phyloP scores from a whole-genome alignment of 1,140 invertebrate species.

The Plectus sambesii region DNA sequence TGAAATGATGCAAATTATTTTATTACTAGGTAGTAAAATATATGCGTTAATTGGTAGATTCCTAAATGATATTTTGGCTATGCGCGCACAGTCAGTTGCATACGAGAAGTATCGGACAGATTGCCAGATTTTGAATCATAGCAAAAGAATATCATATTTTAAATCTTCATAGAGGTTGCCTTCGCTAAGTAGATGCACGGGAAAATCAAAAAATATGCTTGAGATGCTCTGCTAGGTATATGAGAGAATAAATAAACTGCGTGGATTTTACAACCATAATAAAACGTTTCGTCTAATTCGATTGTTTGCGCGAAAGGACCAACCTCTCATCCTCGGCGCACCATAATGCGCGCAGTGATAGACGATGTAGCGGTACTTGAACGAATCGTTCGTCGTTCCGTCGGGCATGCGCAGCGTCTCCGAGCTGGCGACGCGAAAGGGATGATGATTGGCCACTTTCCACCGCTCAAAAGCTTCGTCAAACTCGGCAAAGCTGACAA shows the following conservation, averaged over 20 bases:
- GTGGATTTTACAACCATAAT: background rate
- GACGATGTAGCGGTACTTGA: slow-evolving; percentile 38
- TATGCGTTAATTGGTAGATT: too few species aligned
- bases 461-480: slow-evolving; percentile 29
- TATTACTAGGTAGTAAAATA: background rate
- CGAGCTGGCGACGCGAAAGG: slow-evolving; percentile 37
- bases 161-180: too few species aligned
- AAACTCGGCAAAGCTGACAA: slow-evolving; percentile 18
- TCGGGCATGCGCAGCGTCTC: slow-evolving; percentile 25
- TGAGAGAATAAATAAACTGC: background rate
- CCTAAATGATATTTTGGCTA: too few species aligned
- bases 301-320: slow-evolving; percentile 5
- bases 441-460: slow-evolving; percentile 29
- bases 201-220: too few species aligned
- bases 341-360: slow-evolving; percentile 40
- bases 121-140: too few species aligned
- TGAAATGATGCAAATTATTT: slow-evolving; percentile 28
- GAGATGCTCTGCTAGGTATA: too few species aligned
- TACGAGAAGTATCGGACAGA: slow-evolving; percentile 4
- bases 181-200: too few species aligned
- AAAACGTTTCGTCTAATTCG: background rate
- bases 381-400: slow-evolving; percentile 14
- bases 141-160: too few species aligned
- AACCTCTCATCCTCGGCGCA: slow-evolving; percentile 32
- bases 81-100: too few species aligned